These are phyloP conservation scores for Cassiopea xamachana DNA, from an alignment of 30 jellyfish, hydroid and myxozoan species.

Conservation along the genomic window DNA sequence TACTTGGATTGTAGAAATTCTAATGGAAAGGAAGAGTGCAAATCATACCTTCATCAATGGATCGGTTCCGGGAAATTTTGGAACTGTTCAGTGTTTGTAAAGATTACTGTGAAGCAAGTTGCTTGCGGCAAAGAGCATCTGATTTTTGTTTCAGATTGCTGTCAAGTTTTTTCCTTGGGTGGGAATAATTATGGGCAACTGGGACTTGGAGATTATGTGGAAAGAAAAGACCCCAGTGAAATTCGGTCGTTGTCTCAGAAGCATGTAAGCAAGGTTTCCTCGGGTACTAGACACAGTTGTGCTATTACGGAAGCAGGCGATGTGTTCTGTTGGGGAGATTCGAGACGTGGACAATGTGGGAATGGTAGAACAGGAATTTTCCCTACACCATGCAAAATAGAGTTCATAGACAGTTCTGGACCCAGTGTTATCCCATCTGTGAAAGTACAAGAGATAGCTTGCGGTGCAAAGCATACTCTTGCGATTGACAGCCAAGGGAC, in stretches of 20 bases:
- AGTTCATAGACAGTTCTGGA: conserved; percentile 32
- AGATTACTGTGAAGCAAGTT: conserved; percentile 67
- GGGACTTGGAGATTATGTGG: conserved; percentile 91
- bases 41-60: conserved; percentile 67
- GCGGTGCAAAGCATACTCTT: conserved; percentile 85
- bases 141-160: conserved; percentile 64
- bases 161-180: conserved; percentile 81
- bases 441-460: conserved; percentile 63
- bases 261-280: conserved; percentile 53
- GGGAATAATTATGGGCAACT: conserved; percentile 89
- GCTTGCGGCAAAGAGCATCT: conserved; percentile 93
- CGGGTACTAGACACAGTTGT: conserved; percentile 93
- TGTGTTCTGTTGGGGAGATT: conserved; percentile 97
- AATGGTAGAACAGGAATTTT: conserved; percentile 87
- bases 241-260: conserved; percentile 52
- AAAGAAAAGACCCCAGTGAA: conserved; percentile 64
- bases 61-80: not conserved
- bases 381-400: conserved; percentile 87
- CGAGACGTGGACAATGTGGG: conserved; percentile 98
- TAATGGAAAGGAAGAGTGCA: conserved; percentile 39
- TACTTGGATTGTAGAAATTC: not conserved
- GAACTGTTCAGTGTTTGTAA: conserved; percentile 52
- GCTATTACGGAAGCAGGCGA: conserved; percentile 82
- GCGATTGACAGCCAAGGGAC: conserved; percentile 81
- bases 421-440: not conserved